Base-by-base conservation (phyloP, 2,113 vertebrate genomes). In the Typhlomys cinereus region DNA sequence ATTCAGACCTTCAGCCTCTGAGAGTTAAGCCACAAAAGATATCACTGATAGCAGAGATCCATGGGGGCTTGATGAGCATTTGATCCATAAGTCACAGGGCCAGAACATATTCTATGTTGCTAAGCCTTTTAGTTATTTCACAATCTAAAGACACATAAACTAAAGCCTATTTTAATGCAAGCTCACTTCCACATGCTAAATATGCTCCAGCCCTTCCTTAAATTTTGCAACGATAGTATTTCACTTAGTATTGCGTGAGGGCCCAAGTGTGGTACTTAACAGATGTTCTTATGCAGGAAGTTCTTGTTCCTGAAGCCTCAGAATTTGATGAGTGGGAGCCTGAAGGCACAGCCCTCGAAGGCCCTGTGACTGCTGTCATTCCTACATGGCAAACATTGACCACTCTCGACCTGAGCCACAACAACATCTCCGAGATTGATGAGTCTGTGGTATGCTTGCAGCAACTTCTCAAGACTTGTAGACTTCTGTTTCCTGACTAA, bases 321-420 rank as follows among this genome's bases (percentile, higher is more conserved):
- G 99, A 99, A 96, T 99, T 99, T 97, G 99, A 99, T 14, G 98
- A 99, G 62, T 99, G 99, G 99, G 99, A 99, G 91, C 98, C 99
- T 20, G 99, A 99, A 97, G 99, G 98, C 73, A 94, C 95, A 34
- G 94, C 98, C 92, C 97, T 98, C 1, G 98, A 94, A 79, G 98
- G 98, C 95, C 98, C 99, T 0, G 99, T 99, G 93, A 99, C 99
- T 0, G 99, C 99, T 1, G 85, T 99, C 88, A 98, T 99, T 78
- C 99, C 99, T 5, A 98, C 98, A 0, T 99, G 99, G 99, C 98
- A 96, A 92, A 98, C 97, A 29, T 97, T 99, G 96, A 99, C 99
- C 31, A 99, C 99, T 2, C 97, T 99, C 91, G 99, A 99, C 98
- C 98, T 99, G 98, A 99, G 99, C 97, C 98, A 99, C 97, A 99